Evolutionary conservation across 2,888 invertebrate species (phyloP), one percentile per base, ranked within the genome.

Genomic region (Xanthorhoe spadicearia): DNA sequence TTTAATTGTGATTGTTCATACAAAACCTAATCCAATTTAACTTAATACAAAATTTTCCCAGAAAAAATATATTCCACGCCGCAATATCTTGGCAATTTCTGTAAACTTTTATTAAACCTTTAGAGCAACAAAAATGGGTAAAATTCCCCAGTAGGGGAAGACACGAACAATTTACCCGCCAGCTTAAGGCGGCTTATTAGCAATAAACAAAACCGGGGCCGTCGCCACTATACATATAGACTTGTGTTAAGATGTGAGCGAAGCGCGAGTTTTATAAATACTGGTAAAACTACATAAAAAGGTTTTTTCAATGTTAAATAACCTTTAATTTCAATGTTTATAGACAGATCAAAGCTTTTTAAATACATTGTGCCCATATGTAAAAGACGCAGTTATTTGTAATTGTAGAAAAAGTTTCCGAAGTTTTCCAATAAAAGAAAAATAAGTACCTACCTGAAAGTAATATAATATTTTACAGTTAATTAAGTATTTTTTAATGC

Each of bases 141-240:
- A 75, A 76, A 76, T 75, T 76, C 78, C 81, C 77, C 74, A 38
- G 52, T 56, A 28, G 50, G 68, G 71, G 68, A 69, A 76, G 74
- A 77, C 73, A 74, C 75, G 80, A 76, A 78, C 86, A 84, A 87
- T 86, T 84, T 83, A 80, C 81, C 77, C 72, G 79, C 78, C 78
- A 80, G 82, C 83, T 83, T 81, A 83, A 23, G 82, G 81, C 82
- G 84, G 83, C 89, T 92, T 92, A 92, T 92, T 92, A 92, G 92
- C 91, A 91, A 91, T 92, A 92, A 92, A 92, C 90, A 90, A 90
- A 86, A 88, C 83, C 83, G 81, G 85, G 85, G 78, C 64, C 65
- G 13, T 18, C 32, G 75, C 70, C 69, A 66, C 72, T 61, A 66
- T 67, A 7, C 65, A n/a, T 64, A 74, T 65, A 38, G 15, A 28